Conservation (phyloP, 2,113 vertebrate species). For the Trichechus manatus region DNA sequence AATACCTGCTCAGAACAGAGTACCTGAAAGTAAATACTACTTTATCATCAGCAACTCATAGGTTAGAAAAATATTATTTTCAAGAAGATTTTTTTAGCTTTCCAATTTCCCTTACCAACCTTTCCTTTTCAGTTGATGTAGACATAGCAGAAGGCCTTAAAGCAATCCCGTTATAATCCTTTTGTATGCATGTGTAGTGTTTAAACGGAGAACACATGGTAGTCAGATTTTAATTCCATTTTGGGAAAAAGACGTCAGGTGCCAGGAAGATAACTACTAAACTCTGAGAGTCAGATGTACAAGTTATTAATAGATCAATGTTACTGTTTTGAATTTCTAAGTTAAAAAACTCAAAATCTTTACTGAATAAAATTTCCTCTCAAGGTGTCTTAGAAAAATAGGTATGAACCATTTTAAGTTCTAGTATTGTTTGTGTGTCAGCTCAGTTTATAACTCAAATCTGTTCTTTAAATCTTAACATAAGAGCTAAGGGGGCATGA, state of each 20-base stretch:
- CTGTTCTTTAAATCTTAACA: slow-evolving; percentile 62
- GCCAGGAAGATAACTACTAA: slow-evolving; percentile 6
- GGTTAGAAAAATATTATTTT: slow-evolving; percentile 20
- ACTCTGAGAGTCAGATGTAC: background rate
- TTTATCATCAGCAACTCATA: background rate
- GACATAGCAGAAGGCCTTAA: slow-evolving; percentile 13
- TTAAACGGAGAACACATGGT: slow-evolving; percentile 42
- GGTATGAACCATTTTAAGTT: background rate
- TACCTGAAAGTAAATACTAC: background rate
- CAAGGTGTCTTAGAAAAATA: slow-evolving; percentile 42
- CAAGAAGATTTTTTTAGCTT: background rate
- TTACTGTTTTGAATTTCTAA: background rate
- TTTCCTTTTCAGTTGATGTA: background rate
- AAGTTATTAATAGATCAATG: slow-evolving; percentile 52
- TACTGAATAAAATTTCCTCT: slow-evolving; percentile 54
- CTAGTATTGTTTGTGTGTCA: slow-evolving; percentile 56
- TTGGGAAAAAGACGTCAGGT: slow-evolving; percentile 49
- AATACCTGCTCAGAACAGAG: background rate
- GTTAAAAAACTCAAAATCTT: slow-evolving; percentile 52
- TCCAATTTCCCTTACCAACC: slow-evolving; percentile 22
- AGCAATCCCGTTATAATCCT: background rate
- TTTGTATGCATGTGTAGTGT: background rate
- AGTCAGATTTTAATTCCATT: slow-evolving; percentile 49
- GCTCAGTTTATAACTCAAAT: slow-evolving; percentile 50
- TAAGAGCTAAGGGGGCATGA: slow-evolving; percentile 52